These are phyloP conservation scores for Olivierus martensii DNA, from an alignment of 1,140 invertebrate genomes.

Conservation along the genomic window DNA sequence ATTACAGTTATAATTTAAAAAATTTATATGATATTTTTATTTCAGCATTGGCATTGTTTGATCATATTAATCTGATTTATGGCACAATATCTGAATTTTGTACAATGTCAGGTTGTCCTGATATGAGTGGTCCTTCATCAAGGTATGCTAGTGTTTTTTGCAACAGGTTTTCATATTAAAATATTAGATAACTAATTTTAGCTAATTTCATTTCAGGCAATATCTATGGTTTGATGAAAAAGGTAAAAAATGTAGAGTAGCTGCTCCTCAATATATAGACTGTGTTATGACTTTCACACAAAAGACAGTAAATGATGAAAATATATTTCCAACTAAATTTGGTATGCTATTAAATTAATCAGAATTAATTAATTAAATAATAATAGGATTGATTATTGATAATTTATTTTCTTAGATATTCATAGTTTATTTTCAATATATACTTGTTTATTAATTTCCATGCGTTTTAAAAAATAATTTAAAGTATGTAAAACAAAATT, in stretches of 20 bases:
- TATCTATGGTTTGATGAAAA: slow-evolving; percentile 98
- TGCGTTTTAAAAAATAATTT: too few relatives aligned
- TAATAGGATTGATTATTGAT: too few relatives aligned
- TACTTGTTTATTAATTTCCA: too few relatives aligned
- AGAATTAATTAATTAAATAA: too few relatives aligned
- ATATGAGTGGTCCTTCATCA: slow-evolving; percentile 87
- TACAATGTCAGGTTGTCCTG: slow-evolving; percentile 78
- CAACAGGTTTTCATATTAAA: too few relatives aligned
- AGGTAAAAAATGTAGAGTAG: slow-evolving; percentile 91
- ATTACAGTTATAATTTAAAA: too few relatives aligned
- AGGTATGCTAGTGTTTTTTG: slow-evolving; percentile 42
- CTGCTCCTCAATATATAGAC: slow-evolving; percentile 95
- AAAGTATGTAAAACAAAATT: too few relatives aligned
- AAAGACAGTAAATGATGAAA: slow-evolving; percentile 92
- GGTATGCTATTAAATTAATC: slow-evolving; percentile 38
- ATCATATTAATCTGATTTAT: slow-evolving; percentile 95
- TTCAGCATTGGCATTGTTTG: slow-evolving; percentile 87
- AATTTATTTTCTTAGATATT: too few relatives aligned
- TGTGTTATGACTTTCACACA: slow-evolving; percentile 97
- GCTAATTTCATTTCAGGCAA: slow-evolving; percentile 44
- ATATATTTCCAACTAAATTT: slow-evolving; percentile 96
- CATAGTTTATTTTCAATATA: too few relatives aligned
- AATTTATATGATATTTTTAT: slow-evolving; percentile 7
- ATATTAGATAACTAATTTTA: neutral
- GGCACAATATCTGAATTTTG: slow-evolving; percentile 96